Percentiles rank a stretch among this genome's conserved stretches.
These are phyloP conservation scores for Megaceryle alcyon DNA, from an alignment of 2,797 vertebrate species.

Conservation along the genomic window DNA sequence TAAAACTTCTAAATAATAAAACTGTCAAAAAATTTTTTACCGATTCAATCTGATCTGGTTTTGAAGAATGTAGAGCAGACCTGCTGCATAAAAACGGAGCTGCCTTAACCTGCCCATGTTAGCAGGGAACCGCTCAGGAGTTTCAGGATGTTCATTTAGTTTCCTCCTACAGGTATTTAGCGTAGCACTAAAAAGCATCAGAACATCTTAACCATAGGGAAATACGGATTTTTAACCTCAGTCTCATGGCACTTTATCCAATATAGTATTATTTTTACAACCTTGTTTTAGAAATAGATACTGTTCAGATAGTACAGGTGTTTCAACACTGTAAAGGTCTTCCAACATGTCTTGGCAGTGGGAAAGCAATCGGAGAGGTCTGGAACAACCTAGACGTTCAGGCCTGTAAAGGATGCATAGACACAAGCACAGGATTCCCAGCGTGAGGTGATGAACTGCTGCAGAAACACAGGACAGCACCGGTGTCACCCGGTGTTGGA, in stretches of 20 bases:
- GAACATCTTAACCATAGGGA: neutral
- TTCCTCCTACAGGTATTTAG: neutral
- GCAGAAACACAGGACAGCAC: neutral
- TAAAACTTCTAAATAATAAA: neutral
- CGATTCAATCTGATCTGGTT: neutral
- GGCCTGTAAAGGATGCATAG: neutral
- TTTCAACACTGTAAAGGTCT: neutral
- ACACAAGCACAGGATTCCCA: neutral
- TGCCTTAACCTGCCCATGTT: neutral
- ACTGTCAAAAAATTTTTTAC: neutral
- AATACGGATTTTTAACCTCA: neutral
- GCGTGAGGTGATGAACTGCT: too few relatives aligned
- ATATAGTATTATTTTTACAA: neutral
- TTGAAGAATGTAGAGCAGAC: neutral
- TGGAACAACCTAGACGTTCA: neutral
- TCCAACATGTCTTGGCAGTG: neutral
- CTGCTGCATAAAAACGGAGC: neutral
- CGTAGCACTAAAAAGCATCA: neutral
- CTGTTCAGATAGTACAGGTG: neutral
- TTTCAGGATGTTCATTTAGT: fast-evolving
- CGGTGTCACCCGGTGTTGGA: too few relatives aligned
- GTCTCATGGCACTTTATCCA: neutral
- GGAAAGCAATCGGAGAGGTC: neutral
- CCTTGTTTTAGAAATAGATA: neutral
- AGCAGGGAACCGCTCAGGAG: neutral